Conservation (phyloP, 2,888 invertebrate species). For the Eilema griseolum region DNA sequence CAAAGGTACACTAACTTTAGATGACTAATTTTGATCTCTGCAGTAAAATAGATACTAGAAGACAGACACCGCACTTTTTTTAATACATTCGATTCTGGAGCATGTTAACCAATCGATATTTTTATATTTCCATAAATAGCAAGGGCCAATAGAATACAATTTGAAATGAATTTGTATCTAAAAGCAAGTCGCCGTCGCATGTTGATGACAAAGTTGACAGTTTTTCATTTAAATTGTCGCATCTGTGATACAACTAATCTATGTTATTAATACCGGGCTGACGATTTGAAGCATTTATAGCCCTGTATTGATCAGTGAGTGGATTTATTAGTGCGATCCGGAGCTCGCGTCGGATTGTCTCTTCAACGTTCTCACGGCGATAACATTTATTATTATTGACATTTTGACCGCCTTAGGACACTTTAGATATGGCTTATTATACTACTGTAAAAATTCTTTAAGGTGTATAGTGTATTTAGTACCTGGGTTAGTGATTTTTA, state of each 20-base stretch:
- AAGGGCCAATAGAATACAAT: no score
- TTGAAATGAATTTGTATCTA: neutral
- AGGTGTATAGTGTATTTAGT: neutral
- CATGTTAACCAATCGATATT: neutral
- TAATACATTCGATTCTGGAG: neutral
- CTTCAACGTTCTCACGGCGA: constrained; percentile 66
- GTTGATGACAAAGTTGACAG: neutral
- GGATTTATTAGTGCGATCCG: constrained; percentile 74
- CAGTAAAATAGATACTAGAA: no score
- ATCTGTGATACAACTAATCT: constrained; percentile 45
- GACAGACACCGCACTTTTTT: no score
- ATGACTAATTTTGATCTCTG: no score
- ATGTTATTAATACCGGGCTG: constrained; percentile 45
- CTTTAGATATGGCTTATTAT: constrained; percentile 40
- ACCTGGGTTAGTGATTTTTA: neutral
- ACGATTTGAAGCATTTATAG: constrained; percentile 78
- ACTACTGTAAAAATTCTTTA: constrained; percentile 45
- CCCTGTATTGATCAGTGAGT: constrained; percentile 77
- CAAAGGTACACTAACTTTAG: no score
- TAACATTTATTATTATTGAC: constrained; percentile 58
- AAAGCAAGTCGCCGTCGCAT: neutral
- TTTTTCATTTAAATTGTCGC: constrained; percentile 28
- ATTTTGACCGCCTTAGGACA: constrained; percentile 43
- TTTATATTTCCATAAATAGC: neutral
- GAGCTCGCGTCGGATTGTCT: constrained; percentile 55